A percentile compares a stretch with the other conserved stretches of the same genome.
phyloP scores from a whole-genome alignment of 2,888 invertebrate genomes.

The Margaritifera margaritifera region DNA sequence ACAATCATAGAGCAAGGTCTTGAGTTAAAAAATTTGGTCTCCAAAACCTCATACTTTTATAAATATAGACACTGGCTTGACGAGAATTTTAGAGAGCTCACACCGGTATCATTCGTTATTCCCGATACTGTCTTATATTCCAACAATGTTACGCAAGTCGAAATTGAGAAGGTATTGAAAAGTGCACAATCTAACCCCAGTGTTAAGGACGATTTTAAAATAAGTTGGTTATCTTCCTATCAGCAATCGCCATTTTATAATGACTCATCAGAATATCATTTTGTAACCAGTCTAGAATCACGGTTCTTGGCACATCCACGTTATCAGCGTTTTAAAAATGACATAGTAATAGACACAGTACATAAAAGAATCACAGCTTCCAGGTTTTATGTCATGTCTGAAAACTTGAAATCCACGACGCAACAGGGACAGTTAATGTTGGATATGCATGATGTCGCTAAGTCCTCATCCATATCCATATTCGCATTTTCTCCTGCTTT shows the following conservation, averaged over 20 bases:
- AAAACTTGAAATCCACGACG: slow-evolving; percentile 88
- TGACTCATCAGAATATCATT: slow-evolving; percentile 11
- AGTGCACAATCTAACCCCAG: slow-evolving; percentile 1
- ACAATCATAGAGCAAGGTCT: slow-evolving; percentile 50
- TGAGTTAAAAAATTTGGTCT: slow-evolving; percentile 43
- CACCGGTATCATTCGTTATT: slow-evolving; percentile 41
- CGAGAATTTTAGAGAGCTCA: slow-evolving; percentile 30
- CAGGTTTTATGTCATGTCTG: slow-evolving; percentile 89
- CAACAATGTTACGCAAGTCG: neutral
- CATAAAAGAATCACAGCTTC: slow-evolving; percentile 15
- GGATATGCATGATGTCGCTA: slow-evolving; percentile 49
- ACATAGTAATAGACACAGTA: slow-evolving; percentile 32
- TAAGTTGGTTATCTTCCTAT: slow-evolving; percentile 16
- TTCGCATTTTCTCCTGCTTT: slow-evolving; percentile 54
- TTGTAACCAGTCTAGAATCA: slow-evolving; percentile 16
- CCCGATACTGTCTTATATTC: slow-evolving; percentile 23
- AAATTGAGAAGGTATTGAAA: neutral
- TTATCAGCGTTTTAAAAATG: slow-evolving; percentile 34
- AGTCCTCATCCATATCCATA: slow-evolving; percentile 39
- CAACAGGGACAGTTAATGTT: slow-evolving; percentile 54
- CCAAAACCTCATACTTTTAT: slow-evolving; percentile 47
- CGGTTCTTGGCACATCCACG: slow-evolving; percentile 11
- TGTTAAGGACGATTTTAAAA: slow-evolving; percentile 8
- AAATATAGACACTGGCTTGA: slow-evolving; percentile 30
- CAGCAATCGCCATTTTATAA: slow-evolving; percentile 5